A percentile compares a stretch with the other conserved stretches of the same genome.
Evolutionary conservation across 2,888 invertebrate species (phyloP).

Genomic region (Molanna angustata): DNA sequence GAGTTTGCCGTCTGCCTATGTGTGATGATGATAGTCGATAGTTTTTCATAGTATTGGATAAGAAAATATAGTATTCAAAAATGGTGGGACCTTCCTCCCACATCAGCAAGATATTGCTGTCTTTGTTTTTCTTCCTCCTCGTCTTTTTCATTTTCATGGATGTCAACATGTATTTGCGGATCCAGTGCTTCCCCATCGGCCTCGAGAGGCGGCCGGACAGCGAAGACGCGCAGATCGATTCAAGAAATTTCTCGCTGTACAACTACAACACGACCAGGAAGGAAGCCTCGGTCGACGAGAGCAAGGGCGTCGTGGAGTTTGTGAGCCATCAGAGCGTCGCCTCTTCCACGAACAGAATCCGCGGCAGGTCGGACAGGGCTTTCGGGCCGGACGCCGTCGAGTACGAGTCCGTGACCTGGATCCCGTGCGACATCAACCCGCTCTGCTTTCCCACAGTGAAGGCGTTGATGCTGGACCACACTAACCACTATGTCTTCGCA

Average conservation of each 20-base stretch:
- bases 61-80: conserved; percentile 33
- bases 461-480: conserved; percentile 76
- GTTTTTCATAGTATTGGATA: not conserved
- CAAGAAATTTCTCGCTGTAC: conserved; percentile 5
- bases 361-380: not conserved
- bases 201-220: conserved; percentile 38
- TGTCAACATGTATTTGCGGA: conserved; percentile 65
- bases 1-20: too few relatives aligned
- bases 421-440: conserved; percentile 72
- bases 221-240: conserved; percentile 3
- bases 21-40: too few relatives aligned
- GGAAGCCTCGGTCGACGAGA: conserved; percentile 36
- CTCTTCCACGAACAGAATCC: conserved; percentile 34
- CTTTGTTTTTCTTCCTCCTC: conserved; percentile 55
- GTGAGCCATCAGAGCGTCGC: conserved; percentile 33
- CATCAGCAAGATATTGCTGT: conserved; percentile 66
- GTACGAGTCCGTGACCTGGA: conserved; percentile 57
- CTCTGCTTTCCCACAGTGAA: conserved; percentile 81
- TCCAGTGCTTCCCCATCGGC: conserved; percentile 65
- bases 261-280: conserved; percentile 38
- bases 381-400: conserved; percentile 22
- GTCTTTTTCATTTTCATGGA: conserved; percentile 73
- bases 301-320: conserved; percentile 7
- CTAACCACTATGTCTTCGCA: conserved; percentile 79
- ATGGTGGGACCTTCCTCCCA: conserved; percentile 74